Percentiles rank a stretch among this genome's conserved stretches.
Evolutionary conservation across 1,140 invertebrate species (phyloP).

Genomic region (Trachelipus rathkii): DNA sequence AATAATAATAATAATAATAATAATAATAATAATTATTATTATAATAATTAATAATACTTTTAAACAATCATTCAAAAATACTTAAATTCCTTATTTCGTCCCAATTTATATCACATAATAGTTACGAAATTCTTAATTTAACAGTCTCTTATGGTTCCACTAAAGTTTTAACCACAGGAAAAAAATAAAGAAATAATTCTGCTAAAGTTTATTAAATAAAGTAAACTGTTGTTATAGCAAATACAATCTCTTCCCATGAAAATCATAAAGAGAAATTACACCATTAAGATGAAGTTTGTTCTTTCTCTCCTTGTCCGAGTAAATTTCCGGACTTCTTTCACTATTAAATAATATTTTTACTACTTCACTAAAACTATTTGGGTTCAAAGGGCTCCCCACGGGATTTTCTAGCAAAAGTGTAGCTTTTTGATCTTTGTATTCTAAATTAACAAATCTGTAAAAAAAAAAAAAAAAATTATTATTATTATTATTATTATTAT

Average conservation of each 20-base stretch:
- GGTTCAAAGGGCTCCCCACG: constrained; percentile 50
- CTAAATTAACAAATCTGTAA: constrained; percentile 65
- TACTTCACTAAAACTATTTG: constrained; percentile 18
- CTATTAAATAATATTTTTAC: constrained; percentile 22
- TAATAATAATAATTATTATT: no score
- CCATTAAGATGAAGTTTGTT: constrained; percentile 27
- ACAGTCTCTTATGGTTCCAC: no score
- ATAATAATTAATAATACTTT: no score
- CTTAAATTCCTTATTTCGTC: no score
- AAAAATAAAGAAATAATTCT: no score
- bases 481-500: constrained; percentile 20
- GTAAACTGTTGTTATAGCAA: not conserved
- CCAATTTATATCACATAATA: no score
- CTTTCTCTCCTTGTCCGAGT: constrained; percentile 26
- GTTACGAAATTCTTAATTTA: no score
- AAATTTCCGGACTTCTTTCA: constrained; percentile 1
- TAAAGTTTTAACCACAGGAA: no score
- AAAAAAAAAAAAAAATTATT: constrained; percentile 52
- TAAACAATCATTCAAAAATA: no score
- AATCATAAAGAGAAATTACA: not conserved
- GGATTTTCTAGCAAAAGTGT: constrained; percentile 74
- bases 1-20: no score
- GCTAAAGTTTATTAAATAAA: no score
- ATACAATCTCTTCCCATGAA: not conserved
- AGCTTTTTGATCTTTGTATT: constrained; percentile 55